phyloP scores from a whole-genome alignment of 2,113 vertebrate genomes.

The Parotia lawesii region DNA sequence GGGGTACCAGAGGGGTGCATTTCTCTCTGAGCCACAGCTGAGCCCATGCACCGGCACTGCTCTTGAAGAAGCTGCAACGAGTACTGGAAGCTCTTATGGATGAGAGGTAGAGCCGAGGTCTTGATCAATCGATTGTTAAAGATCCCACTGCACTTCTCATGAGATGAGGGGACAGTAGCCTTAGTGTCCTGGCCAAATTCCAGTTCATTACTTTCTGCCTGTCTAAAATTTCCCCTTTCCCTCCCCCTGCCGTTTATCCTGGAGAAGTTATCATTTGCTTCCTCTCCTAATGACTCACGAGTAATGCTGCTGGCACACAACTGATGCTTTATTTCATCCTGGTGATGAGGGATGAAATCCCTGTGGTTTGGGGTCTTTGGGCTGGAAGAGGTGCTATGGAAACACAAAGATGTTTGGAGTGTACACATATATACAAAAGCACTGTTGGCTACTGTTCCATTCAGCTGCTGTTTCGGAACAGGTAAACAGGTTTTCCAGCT shows the following conservation, averaged over 20 bases:
- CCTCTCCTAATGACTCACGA: neutral
- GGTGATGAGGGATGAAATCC: conserved; percentile 29
- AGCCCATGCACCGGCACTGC: neutral
- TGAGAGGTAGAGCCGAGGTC: neutral
- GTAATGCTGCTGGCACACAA: conserved; percentile 38
- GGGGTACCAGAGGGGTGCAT: neutral
- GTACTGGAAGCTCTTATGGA: neutral
- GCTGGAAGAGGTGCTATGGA: conserved; percentile 37
- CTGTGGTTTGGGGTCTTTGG: conserved; percentile 25
- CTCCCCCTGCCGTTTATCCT: neutral
- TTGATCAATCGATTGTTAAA: neutral
- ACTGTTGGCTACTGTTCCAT: neutral
- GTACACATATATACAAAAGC: neutral
- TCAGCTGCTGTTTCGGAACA: neutral
- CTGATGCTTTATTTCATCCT: conserved; percentile 32
- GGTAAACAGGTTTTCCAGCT: conserved; percentile 49
- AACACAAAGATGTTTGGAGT: neutral
- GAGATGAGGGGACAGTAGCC: neutral
- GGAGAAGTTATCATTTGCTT: conserved; percentile 20
- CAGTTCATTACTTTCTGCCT: conserved; percentile 43
- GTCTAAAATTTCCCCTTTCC: conserved; percentile 12
- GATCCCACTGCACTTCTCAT: neutral
- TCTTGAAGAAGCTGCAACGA: neutral
- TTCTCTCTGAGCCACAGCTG: neutral
- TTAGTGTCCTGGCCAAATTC: conserved; percentile 37